These are phyloP conservation scores for Norana najaformis DNA, from an alignment of 2,888 invertebrate species.

Conservation along the genomic window DNA sequence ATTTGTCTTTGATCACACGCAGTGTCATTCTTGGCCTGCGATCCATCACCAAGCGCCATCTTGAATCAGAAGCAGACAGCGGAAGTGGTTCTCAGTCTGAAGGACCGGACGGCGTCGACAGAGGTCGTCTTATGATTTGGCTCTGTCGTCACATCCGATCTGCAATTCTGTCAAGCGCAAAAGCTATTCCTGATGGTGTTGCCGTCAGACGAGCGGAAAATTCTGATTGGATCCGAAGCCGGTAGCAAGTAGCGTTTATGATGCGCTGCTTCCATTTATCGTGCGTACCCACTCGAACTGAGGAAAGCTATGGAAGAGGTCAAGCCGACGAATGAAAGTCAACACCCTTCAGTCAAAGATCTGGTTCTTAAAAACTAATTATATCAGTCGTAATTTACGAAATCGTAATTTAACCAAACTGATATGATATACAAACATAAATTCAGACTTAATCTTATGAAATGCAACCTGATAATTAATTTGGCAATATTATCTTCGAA, in stretches of 20 bases:
- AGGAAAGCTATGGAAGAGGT: not conserved
- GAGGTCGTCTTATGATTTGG: not conserved
- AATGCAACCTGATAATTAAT: no score
- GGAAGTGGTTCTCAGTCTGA: not conserved
- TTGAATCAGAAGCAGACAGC: not conserved
- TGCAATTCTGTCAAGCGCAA: not conserved
- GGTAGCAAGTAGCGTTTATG: not conserved
- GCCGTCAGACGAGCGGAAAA: not conserved
- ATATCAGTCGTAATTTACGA: not conserved
- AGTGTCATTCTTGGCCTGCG: conserved; percentile 1
- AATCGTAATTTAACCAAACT: not conserved
- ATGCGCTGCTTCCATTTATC: conserved; percentile 5
- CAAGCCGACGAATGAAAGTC: not conserved
- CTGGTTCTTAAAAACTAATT: not conserved
- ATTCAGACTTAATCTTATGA: no score
- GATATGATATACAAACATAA: no score
- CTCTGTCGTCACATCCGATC: not conserved
- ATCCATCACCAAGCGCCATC: not conserved
- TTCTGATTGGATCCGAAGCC: conserved; percentile 3
- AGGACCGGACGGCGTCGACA: not conserved
- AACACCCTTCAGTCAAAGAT: not conserved
- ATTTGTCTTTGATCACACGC: no score
- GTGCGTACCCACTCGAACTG: not conserved
- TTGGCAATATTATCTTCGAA: no score
- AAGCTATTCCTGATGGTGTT: not conserved